A percentile compares a stretch with the other conserved stretches of the same genome.
phyloP scores from a whole-genome alignment of 2,113 vertebrate species.

The Channa maculata region DNA sequence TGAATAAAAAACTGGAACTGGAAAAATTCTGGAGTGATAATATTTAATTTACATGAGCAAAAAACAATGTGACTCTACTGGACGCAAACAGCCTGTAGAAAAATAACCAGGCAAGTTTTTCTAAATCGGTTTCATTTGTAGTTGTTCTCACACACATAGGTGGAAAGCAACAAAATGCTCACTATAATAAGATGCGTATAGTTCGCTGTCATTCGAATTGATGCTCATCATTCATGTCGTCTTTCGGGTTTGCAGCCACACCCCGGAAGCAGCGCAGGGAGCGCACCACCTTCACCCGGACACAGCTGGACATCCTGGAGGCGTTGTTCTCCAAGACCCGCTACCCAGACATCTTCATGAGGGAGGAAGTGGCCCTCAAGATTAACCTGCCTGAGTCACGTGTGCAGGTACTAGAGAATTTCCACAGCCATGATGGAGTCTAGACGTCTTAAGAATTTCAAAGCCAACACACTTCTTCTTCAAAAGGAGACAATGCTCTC shows the following conservation, averaged over 20 bases:
- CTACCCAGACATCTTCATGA: conserved; percentile 92
- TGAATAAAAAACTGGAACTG: conserved; percentile 1
- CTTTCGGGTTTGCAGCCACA: conserved; percentile 73
- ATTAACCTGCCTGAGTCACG: conserved; percentile 90
- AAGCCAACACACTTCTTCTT: too few relatives aligned
- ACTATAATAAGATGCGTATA: neutral
- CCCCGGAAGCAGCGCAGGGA: conserved; percentile 88
- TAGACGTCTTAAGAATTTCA: neutral
- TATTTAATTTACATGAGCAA: neutral
- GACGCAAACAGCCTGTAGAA: too few relatives aligned
- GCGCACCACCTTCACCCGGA: conserved; percentile 88
- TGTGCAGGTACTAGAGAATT: conserved; percentile 82
- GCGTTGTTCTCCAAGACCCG: conserved; percentile 89
- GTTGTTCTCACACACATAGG: neutral
- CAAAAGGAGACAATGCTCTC: neutral
- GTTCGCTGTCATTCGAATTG: neutral
- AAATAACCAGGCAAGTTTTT: too few relatives aligned
- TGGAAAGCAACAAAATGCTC: conserved; percentile 1
- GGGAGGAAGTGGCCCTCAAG: conserved; percentile 90
- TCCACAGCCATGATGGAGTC: neutral
- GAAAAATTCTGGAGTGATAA: neutral
- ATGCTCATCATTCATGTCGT: conserved; percentile 1
- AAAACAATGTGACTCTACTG: neutral
- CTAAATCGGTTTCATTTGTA: too few relatives aligned
- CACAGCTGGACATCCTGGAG: conserved; percentile 89